Base-by-base conservation (phyloP, 2,113 vertebrate genomes). In the Setophaga petechia region DNA sequence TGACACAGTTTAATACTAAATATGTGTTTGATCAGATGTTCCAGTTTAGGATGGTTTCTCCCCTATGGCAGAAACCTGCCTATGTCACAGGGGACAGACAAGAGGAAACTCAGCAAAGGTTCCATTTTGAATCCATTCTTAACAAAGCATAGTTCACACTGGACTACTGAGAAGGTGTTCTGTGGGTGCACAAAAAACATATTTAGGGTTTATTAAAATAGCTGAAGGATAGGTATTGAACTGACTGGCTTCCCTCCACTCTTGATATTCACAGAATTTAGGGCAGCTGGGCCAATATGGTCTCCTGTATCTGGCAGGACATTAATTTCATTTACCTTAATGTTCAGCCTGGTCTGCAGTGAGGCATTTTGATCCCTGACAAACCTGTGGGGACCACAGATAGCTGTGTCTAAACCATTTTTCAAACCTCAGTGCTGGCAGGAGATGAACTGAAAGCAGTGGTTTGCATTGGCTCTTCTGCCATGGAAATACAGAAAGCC, bases 131-230 rank as follows among this genome's bases (percentile, higher is more conserved):
- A 44, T 68, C 23, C 4, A 3, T 47, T 54, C 22, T 22, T 65
- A 37, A 23, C 13, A 69, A 83, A 80, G 41, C 24, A 10, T 65
- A 17, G 17, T 27, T 73, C 63, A 69, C 43, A 19, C 31, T 58
- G 12, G 21, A 15, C 27, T 37, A 21, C 17, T 23, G 59, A 41
- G 55, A 84, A 79, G 24, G 13, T 28, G 31, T n/a, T 43, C 49
- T 52, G 2, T 10, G 41, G 9, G 28, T 65, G 43, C 37, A 61
- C 0, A 4, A 19, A 89, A 59, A 46, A 22, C 1, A 0, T 33
- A 39, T 46, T 67, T 62, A 63, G 13, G 17, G 35, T 58, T 87
- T 81, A 21, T 67, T 51, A 23, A 81, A 87, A 35, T 11, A 30
- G 41, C 35, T 92, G 71, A 90, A 90, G 49, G 20, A 59, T 22